A percentile compares a stretch with the other conserved stretches of the same genome.
phyloP scores from a whole-genome alignment of 2,797 vertebrate genomes.

The Notoglanidium macrostoma region DNA sequence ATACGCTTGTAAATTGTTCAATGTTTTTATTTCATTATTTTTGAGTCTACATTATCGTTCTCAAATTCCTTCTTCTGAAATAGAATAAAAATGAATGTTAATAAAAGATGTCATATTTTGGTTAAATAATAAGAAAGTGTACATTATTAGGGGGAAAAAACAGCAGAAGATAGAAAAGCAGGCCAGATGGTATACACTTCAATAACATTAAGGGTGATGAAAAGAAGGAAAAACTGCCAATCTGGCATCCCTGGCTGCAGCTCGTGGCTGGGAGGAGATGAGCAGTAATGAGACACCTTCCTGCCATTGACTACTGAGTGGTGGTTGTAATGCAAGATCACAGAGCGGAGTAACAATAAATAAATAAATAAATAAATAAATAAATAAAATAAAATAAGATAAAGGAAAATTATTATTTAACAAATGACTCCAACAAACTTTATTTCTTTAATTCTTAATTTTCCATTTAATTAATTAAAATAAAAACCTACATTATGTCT shows the following conservation, averaged over 20 bases:
- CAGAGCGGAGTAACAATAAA: not conserved
- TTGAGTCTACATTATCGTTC: not conserved
- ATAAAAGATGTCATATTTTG: not conserved
- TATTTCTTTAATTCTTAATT: not conserved
- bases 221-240: not conserved
- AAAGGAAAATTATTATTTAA: not conserved
- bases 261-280: conserved; percentile 26
- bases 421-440: not conserved
- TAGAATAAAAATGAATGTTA: not conserved
- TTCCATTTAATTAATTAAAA: not conserved
- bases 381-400: not conserved
- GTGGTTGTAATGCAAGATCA: conserved; percentile 10
- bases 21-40: not conserved
- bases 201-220: not conserved
- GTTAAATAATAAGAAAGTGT: not conserved
- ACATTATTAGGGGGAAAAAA: not conserved
- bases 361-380: not conserved
- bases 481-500: not conserved
- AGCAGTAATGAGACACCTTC: conserved; percentile 22
- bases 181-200: not conserved
- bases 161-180: not conserved
- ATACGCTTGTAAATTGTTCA: not conserved
- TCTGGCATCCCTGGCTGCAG: not conserved
- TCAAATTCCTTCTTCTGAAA: not conserved
- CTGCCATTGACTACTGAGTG: conserved; percentile 13